Conservation (phyloP, 2,888 invertebrate genomes). For the Harpalus rubripes region DNA sequence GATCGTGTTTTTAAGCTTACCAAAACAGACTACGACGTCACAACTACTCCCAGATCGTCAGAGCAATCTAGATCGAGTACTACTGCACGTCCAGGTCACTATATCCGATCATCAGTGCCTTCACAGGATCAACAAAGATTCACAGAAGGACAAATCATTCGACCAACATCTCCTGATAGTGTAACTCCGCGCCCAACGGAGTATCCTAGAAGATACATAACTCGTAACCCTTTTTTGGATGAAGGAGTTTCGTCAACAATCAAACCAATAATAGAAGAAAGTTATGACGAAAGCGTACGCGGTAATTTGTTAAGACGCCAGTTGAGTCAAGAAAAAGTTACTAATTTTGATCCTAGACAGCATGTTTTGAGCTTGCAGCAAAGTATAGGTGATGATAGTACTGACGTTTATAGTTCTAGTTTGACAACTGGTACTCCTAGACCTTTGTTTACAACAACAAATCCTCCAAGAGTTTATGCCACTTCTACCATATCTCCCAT, state of each 20-base stretch:
- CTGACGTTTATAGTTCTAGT: slow-evolving; percentile 85
- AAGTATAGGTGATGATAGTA: slow-evolving; percentile 82
- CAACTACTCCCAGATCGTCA: slow-evolving; percentile 67
- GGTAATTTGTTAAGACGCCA: slow-evolving; percentile 83
- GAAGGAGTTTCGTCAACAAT: slow-evolving; percentile 71
- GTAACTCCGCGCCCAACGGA: slow-evolving; percentile 73
- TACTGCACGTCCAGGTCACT: slow-evolving; percentile 73
- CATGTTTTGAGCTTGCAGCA: slow-evolving; percentile 81
- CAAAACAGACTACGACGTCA: not conserved
- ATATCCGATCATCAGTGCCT: slow-evolving; percentile 71
- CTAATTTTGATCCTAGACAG: slow-evolving; percentile 78
- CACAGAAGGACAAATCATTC: slow-evolving; percentile 74
- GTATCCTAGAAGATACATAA: slow-evolving; percentile 72
- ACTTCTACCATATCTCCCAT: slow-evolving; percentile 29
- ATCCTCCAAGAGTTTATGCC: slow-evolving; percentile 77
- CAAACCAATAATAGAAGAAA: slow-evolving; percentile 80
- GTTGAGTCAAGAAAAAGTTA: slow-evolving; percentile 80
- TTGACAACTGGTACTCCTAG: slow-evolving; percentile 83
- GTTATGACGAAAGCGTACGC: slow-evolving; percentile 76
- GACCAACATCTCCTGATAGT: slow-evolving; percentile 72
- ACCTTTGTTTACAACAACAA: slow-evolving; percentile 84
- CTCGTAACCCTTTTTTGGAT: slow-evolving; percentile 74
- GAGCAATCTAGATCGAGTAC: slow-evolving; percentile 71
- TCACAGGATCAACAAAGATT: slow-evolving; percentile 70
- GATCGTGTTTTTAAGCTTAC: not conserved